Conservation (phyloP, 2,113 vertebrate species). For the Rissa tridactyla region DNA sequence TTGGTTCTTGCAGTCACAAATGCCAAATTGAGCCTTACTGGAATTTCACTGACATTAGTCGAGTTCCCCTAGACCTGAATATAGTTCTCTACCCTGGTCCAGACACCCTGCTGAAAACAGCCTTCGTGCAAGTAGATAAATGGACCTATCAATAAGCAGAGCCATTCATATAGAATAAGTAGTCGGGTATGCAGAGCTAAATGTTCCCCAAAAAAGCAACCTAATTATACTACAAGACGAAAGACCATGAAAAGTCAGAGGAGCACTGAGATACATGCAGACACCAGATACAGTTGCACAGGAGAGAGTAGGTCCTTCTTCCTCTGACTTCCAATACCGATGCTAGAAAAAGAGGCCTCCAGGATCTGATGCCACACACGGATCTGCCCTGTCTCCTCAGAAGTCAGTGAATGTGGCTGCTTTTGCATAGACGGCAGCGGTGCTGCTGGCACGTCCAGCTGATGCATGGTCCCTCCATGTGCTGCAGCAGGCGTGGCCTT, state of each 20-base stretch:
- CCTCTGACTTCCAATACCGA: neutral
- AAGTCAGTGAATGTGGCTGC: neutral
- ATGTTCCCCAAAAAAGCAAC: neutral
- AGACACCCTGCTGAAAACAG: neutral
- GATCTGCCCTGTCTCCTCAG: neutral
- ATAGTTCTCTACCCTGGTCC: neutral
- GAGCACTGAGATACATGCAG: neutral
- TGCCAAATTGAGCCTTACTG: neutral
- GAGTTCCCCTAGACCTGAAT: neutral
- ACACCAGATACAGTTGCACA: neutral
- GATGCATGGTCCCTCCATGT: neutral
- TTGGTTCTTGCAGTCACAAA: neutral
- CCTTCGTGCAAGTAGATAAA: neutral
- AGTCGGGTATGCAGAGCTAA: neutral
- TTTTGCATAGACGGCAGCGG: rapidly evolving
- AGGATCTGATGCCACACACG: neutral
- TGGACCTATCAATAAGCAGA: neutral
- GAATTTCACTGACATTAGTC: neutral
- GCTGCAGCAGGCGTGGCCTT: neutral
- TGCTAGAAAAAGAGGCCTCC: neutral
- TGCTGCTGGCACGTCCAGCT: neutral
- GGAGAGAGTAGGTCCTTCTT: neutral
- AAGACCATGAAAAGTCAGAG: neutral
- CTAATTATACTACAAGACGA: neutral
- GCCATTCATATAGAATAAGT: neutral